Conservation (phyloP, 2,797 vertebrate species). For the Apodemus agrarius region DNA sequence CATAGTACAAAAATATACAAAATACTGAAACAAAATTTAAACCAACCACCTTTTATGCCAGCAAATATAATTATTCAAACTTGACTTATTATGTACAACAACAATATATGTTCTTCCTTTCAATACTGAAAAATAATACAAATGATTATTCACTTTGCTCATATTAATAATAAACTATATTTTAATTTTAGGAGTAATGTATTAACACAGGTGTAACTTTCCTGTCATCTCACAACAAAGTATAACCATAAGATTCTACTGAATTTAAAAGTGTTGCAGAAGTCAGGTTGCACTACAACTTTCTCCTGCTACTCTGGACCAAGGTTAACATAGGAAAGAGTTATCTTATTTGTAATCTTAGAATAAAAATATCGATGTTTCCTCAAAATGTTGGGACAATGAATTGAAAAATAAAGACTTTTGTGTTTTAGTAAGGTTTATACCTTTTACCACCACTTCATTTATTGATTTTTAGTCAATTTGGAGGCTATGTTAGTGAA, state of each 20-base stretch:
- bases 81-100: not conserved
- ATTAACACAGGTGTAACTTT: not conserved
- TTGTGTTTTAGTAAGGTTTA: not conserved
- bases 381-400: not conserved
- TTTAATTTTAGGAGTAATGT: not conserved
- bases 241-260: not conserved
- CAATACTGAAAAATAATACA: not conserved
- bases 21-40: not conserved
- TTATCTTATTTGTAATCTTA: not conserved
- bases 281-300: not conserved
- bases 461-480: not conserved
- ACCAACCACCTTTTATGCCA: slow-evolving; percentile 11
- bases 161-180: not conserved
- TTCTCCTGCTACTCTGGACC: not conserved
- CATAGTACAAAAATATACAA: not conserved
- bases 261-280: not conserved
- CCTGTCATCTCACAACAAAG: not conserved
- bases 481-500: not conserved
- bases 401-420: not conserved
- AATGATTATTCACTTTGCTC: not conserved
- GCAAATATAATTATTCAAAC: slow-evolving; percentile 5
- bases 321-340: slow-evolving; percentile 18
- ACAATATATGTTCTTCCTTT: not conserved
- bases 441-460: not conserved
- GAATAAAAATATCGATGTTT: not conserved